Conservation (phyloP, 2,797 vertebrate genomes). For the Spizella passerina region DNA sequence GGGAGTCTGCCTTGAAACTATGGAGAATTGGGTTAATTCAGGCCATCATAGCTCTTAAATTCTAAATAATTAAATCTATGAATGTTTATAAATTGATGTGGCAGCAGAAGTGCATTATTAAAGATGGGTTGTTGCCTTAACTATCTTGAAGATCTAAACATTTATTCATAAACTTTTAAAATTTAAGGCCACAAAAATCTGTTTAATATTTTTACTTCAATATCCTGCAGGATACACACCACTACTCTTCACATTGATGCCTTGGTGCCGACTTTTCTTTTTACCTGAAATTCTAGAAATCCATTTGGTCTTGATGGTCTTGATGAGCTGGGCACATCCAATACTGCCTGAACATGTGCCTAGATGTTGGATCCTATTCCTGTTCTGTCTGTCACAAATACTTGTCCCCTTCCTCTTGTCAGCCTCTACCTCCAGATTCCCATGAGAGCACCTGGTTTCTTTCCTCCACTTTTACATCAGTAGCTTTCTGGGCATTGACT, state of each 20-base stretch:
- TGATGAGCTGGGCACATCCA: background rate
- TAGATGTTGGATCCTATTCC: background rate
- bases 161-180: background rate
- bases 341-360: background rate
- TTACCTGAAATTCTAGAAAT: background rate
- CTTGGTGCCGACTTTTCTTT: fast-evolving
- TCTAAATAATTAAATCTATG: background rate
- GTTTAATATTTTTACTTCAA: background rate
- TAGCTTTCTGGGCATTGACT: background rate
- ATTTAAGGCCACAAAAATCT: background rate
- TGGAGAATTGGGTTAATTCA: background rate
- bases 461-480: background rate
- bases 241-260: background rate
- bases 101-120: fast-evolving
- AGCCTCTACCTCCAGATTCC: background rate
- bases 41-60: background rate
- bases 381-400: background rate
- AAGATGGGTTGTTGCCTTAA: background rate
- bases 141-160: background rate
- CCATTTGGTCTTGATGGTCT: background rate
- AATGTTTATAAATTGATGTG: background rate
- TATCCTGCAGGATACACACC: background rate
- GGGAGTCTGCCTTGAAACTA: background rate
- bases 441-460: background rate
- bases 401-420: background rate